phyloP scores from a whole-genome alignment of 2,888 invertebrate species.

The Elmis aenea region DNA sequence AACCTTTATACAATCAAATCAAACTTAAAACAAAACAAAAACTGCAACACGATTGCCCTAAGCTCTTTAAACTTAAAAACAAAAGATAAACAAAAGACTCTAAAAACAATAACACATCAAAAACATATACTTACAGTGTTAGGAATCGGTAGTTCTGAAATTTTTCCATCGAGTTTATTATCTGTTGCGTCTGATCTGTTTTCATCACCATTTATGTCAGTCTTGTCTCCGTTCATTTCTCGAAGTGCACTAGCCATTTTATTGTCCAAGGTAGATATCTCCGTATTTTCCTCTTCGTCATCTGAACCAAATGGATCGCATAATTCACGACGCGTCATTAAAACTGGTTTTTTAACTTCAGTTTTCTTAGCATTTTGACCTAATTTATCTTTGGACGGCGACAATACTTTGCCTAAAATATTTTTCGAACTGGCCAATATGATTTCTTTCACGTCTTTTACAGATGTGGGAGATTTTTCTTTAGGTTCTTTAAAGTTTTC shows the following conservation, averaged over 20 bases:
- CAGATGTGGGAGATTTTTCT: conserved; percentile 54
- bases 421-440: conserved; percentile 65
- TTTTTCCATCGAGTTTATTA: conserved; percentile 21
- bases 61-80: conserved; percentile 1
- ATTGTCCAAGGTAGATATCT: not conserved
- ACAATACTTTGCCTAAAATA: conserved; percentile 69
- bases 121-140: conserved; percentile 37
- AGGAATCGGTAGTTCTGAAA: conserved; percentile 40
- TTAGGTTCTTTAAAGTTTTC: conserved; percentile 22
- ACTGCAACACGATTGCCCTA: conserved; percentile 8
- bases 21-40: conserved; percentile 19
- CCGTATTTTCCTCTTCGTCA: conserved; percentile 65
- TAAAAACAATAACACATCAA: conserved; percentile 7
- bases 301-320: conserved; percentile 89
- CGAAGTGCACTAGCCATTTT: conserved; percentile 8
- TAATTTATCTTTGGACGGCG: conserved; percentile 67
- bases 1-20: conserved; percentile 34
- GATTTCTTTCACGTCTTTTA: conserved; percentile 68
- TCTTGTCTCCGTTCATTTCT: conserved; percentile 30
- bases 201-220: conserved; percentile 9
- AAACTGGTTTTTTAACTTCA: conserved; percentile 40
- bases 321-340: conserved; percentile 82
- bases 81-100: conserved; percentile 1
- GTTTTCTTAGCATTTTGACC: conserved; percentile 32
- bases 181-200: conserved; percentile 20